Conservation (phyloP, 1,140 invertebrate genomes). For the Rhynchophorus ferrugineus region DNA sequence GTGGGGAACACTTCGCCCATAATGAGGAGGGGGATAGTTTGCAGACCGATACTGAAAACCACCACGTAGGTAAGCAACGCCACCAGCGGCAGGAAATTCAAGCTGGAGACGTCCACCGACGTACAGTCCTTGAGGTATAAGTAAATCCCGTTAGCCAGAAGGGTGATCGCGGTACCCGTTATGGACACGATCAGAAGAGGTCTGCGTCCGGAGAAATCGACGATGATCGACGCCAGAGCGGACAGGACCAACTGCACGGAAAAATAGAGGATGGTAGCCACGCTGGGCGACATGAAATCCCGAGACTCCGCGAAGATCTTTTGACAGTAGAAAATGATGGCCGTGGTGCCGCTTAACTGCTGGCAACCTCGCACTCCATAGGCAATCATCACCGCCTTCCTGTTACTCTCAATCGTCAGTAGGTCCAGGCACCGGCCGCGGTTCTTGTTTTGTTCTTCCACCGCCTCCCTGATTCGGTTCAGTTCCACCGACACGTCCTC, state of each 20-base stretch:
- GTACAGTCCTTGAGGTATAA: constrained; percentile 48
- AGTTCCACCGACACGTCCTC: constrained; percentile 40
- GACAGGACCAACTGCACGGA: constrained; percentile 58
- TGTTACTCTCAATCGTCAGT: constrained; percentile 49
- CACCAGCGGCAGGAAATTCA: constrained; percentile 54
- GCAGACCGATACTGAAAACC: constrained; percentile 60
- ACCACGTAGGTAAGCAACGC: constrained; percentile 60
- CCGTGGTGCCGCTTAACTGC: constrained; percentile 69
- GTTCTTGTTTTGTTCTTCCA: constrained; percentile 48
- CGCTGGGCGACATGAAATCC: constrained; percentile 34
- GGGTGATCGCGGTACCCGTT: constrained; percentile 45
- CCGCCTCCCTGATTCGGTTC: constrained; percentile 51
- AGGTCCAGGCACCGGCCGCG: constrained; percentile 49
- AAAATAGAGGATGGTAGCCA: constrained; percentile 50
- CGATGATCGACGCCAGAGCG: constrained; percentile 52
- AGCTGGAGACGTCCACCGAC: constrained; percentile 29
- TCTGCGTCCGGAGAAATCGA: constrained; percentile 64
- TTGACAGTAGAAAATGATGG: constrained; percentile 66
- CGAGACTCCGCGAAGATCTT: constrained; percentile 59
- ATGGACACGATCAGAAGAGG: constrained; percentile 58
- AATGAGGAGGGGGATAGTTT: constrained; percentile 62
- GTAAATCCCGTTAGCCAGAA: constrained; percentile 51
- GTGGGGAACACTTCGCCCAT: constrained; percentile 68
- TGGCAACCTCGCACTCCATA: constrained; percentile 60
- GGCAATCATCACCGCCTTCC: constrained; percentile 54